Percentiles rank a stretch among this genome's conserved stretches.
Conservation (phyloP, 2,113 vertebrate genomes). For the Neogale vison region DNA sequence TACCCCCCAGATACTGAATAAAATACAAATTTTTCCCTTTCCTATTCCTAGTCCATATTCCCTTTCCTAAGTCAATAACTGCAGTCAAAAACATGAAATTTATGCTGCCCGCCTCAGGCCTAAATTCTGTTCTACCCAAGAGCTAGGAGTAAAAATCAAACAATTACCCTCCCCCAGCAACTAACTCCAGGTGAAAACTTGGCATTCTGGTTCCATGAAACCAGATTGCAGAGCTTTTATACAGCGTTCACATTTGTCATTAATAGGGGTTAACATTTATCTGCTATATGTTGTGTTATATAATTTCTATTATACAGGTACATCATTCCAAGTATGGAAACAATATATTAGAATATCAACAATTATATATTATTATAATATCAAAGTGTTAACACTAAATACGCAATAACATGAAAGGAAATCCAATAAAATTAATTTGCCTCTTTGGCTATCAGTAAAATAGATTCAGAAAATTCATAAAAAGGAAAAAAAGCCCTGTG, state of each 20-base stretch:
- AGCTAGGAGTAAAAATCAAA: not conserved
- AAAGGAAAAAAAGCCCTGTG: not conserved
- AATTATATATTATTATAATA: not conserved
- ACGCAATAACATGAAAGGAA: not conserved
- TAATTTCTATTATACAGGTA: not conserved
- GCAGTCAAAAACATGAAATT: not conserved
- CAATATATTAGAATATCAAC: not conserved
- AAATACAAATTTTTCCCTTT: not conserved
- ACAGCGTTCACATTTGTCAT: not conserved
- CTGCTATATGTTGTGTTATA: not conserved
- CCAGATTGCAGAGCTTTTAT: not conserved
- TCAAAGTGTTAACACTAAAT: not conserved
- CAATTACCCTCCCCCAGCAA: not conserved
- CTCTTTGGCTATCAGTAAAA: not conserved
- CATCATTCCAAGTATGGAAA: not conserved
- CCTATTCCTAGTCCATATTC: not conserved
- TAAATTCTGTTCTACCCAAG: not conserved
- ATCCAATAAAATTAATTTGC: not conserved
- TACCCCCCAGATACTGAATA: not conserved
- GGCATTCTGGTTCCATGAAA: not conserved
- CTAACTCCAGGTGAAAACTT: not conserved
- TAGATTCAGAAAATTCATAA: not conserved
- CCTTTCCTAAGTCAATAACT: not conserved
- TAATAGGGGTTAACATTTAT: not conserved
- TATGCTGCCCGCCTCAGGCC: not conserved